Evolutionary conservation across 2,888 invertebrate species (phyloP), one percentile per base, ranked within the genome.

Genomic region (Nomada fucata): DNA sequence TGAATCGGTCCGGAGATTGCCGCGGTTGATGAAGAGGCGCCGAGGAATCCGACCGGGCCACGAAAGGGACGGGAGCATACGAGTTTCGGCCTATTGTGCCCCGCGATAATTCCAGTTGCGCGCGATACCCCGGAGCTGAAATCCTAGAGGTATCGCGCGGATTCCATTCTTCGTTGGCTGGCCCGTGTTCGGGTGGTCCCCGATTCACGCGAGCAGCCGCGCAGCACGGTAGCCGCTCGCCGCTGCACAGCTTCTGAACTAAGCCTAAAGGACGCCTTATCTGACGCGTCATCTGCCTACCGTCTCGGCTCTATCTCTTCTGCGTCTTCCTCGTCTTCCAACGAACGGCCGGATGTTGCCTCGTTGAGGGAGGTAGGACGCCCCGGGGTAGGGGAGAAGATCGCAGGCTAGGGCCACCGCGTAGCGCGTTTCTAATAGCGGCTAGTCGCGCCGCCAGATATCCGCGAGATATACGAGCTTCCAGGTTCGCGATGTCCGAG

Each of bases 241-340:
- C 53, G 50, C 26, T 50, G 50, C 29, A 50, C 75, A 42, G 80
- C 80, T 79, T 72, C 91, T 91, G 89, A 91, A 91, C 92, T 91
- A 90, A 92, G 91, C 92, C 91, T 93, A 93, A 29, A 93, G 92
- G 90, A 91, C 89, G 89, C 88, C 90, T 92, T 92, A 92, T 88
- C 88, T 82, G 85, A 85, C 82, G 81, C 88, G 79, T 89, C 88
- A 89, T 88, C 88, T 88, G 91, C 92, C 91, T 89, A 90, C 90
- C 86, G 83, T 80, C 84, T 85, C 83, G 82, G 84, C 86, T 89
- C 89, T 90, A 89, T 85, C 89, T 86, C 85, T 72, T 63, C 64
- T 23, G 61, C 75, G 82, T 79, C 84, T 84, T 80, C 82, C 84
- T 74, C 74, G 50, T 36, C 65, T 61, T 15, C 63, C 44, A 60